These are phyloP conservation scores for Morpho deidamia DNA, from an alignment of 2,888 invertebrate genomes.

Conservation along the genomic window DNA sequence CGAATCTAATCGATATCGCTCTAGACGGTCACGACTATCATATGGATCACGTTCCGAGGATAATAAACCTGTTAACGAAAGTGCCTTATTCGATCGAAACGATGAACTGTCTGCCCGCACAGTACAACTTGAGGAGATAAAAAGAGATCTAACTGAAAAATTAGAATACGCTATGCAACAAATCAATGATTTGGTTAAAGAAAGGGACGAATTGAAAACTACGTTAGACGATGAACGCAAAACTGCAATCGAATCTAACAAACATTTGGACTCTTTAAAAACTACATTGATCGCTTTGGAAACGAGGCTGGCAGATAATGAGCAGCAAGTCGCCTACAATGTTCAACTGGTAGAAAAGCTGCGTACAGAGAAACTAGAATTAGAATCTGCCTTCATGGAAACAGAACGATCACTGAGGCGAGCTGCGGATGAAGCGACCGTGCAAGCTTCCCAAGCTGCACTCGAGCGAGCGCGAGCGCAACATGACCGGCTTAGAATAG, in stretches of 20 bases:
- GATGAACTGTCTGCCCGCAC: slow-evolving; percentile 55
- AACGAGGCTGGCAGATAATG: slow-evolving; percentile 45
- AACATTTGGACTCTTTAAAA: slow-evolving; percentile 42
- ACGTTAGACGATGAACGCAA: slow-evolving; percentile 41
- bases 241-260: slow-evolving; percentile 42
- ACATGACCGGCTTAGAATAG: slow-evolving; percentile 83
- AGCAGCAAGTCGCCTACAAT: slow-evolving; percentile 47
- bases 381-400: slow-evolving; percentile 60
- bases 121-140: slow-evolving; percentile 50
- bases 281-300: slow-evolving; percentile 42
- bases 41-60: slow-evolving; percentile 64
- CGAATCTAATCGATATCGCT: slow-evolving; percentile 52
- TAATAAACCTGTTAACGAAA: slow-evolving; percentile 67
- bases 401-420: slow-evolving; percentile 79
- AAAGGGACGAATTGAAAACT: slow-evolving; percentile 44
- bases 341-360: slow-evolving; percentile 46
- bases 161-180: slow-evolving; percentile 50
- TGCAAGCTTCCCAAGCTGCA: slow-evolving; percentile 86
- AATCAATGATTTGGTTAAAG: slow-evolving; percentile 45
- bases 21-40: slow-evolving; percentile 62
- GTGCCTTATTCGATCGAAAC: slow-evolving; percentile 75
- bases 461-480: slow-evolving; percentile 85
- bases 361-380: slow-evolving; percentile 56
- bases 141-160: slow-evolving; percentile 64
- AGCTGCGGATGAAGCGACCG: slow-evolving; percentile 83